Percentiles rank a stretch among this genome's conserved stretches.
phyloP scores from a whole-genome alignment of 2,797 vertebrate species.

The Orestias chungarensis region DNA sequence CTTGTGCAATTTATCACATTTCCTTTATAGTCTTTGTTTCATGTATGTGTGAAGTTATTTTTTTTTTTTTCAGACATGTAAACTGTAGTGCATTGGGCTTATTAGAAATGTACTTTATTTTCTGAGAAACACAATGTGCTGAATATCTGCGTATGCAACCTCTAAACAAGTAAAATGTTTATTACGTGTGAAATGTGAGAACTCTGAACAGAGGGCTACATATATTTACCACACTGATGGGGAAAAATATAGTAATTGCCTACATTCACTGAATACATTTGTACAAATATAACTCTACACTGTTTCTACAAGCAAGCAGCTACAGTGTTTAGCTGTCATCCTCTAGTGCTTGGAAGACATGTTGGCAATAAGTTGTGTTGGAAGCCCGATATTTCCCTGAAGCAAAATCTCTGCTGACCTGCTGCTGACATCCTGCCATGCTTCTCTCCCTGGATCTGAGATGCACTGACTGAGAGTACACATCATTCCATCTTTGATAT shows the following conservation, averaged over 20 bases:
- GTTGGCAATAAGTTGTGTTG: slow-evolving; percentile 41
- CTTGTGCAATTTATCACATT: not conserved
- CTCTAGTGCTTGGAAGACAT: slow-evolving; percentile 14
- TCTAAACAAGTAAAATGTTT: not conserved
- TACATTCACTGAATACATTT: slow-evolving; percentile 44
- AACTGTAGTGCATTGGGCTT: not conserved
- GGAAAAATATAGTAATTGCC: slow-evolving; percentile 32
- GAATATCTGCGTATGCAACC: not conserved
- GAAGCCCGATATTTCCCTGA: slow-evolving; percentile 27
- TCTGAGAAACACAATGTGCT: not conserved
- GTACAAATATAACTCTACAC: slow-evolving; percentile 49
- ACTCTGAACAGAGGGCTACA: no score
- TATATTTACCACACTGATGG: slow-evolving; percentile 38
- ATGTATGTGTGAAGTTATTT: not conserved
- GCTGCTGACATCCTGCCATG: slow-evolving; percentile 46
- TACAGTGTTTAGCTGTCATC: slow-evolving; percentile 10
- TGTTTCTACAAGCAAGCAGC: slow-evolving; percentile 28
- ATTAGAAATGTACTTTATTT: not conserved
- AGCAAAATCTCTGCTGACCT: slow-evolving; percentile 56
- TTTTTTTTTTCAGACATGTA: not conserved
- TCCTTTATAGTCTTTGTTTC: not conserved
- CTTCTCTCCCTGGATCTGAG: slow-evolving; percentile 13
- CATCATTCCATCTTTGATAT: slow-evolving; percentile 44
- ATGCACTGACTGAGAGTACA: slow-evolving; percentile 7
- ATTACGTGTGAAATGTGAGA: slow-evolving; percentile 4